These are phyloP conservation scores for Strigamia transsilvanica DNA, from an alignment of 2,888 invertebrate genomes.

Conservation along the genomic window DNA sequence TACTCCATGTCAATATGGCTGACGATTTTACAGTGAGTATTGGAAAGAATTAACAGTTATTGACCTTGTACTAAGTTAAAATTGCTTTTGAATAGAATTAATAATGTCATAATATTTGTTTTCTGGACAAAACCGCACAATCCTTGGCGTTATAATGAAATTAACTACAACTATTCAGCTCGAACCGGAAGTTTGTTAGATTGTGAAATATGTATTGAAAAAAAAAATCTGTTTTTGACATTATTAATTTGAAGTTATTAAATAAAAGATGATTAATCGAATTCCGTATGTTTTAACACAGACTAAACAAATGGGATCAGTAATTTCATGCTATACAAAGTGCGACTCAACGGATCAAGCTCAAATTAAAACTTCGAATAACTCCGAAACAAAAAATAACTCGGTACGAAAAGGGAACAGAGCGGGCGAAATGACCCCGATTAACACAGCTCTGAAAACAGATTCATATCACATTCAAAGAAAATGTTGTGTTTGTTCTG, in stretches of 20 bases:
- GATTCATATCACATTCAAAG: no score
- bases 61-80: background rate
- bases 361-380: background rate
- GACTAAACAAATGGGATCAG: conserved; percentile 22
- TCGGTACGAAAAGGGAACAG: background rate
- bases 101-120: background rate
- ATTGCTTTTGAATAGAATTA: background rate
- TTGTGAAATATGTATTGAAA: conserved; percentile 21
- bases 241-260: conserved; percentile 13
- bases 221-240: background rate
- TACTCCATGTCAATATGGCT: conserved; percentile 24
- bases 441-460: no score
- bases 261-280: background rate
- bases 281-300: background rate
- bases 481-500: background rate
- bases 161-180: background rate
- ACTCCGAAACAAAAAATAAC: background rate
- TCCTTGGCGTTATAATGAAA: background rate
- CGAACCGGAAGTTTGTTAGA: conserved; percentile 18
- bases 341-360: conserved; percentile 9
- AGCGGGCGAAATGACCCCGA: background rate
- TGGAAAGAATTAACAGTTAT: background rate
- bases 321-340: conserved; percentile 22
- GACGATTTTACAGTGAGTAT: background rate
- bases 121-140: background rate